Evolutionary conservation across 53 echinoderm and acorn worm species (phyloP).

Genomic region (Astropecten irregularis): DNA sequence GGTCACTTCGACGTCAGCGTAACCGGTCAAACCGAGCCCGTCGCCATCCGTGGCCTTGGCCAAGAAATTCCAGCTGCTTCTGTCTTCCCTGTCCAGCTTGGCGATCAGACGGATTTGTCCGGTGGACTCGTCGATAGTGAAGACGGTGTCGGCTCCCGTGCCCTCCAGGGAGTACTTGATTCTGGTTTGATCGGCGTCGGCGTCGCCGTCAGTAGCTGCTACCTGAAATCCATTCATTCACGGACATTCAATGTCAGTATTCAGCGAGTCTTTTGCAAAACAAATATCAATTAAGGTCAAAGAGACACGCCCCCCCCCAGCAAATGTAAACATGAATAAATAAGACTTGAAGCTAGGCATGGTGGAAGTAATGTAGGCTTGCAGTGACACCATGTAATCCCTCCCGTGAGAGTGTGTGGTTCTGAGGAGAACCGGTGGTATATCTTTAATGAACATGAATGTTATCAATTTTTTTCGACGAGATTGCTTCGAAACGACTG

Average conservation of each 20-base stretch:
- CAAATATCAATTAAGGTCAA: not conserved
- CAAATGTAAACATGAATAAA: too few relatives aligned
- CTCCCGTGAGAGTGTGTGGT: too few relatives aligned
- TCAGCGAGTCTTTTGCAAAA: not conserved
- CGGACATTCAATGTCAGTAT: not conserved
- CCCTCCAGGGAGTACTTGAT: constrained; percentile 76
- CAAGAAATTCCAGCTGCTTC: constrained; percentile 48
- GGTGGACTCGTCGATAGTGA: constrained; percentile 51
- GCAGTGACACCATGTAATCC: too few relatives aligned
- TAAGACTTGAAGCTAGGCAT: too few relatives aligned
- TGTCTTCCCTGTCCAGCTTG: constrained; percentile 73
- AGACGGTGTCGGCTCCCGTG: constrained; percentile 57
- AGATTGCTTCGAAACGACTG: too few relatives aligned
- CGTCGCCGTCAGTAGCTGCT: constrained; percentile 77
- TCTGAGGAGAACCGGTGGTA: too few relatives aligned
- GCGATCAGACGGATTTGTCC: constrained; percentile 61
- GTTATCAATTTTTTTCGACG: too few relatives aligned
- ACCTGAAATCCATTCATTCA: constrained; percentile 64
- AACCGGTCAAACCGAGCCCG: constrained; percentile 50
- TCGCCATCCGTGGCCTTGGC: constrained; percentile 65
- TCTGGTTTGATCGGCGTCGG: constrained; percentile 28
- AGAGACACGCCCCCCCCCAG: too few relatives aligned
- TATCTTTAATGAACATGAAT: too few relatives aligned
- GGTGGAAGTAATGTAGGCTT: too few relatives aligned
- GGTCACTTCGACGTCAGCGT: constrained; percentile 64